Evolutionary conservation across 2,888 invertebrate species (phyloP), one percentile per base, ranked within the genome.

Genomic region (Cheiracanthium punctorium): DNA sequence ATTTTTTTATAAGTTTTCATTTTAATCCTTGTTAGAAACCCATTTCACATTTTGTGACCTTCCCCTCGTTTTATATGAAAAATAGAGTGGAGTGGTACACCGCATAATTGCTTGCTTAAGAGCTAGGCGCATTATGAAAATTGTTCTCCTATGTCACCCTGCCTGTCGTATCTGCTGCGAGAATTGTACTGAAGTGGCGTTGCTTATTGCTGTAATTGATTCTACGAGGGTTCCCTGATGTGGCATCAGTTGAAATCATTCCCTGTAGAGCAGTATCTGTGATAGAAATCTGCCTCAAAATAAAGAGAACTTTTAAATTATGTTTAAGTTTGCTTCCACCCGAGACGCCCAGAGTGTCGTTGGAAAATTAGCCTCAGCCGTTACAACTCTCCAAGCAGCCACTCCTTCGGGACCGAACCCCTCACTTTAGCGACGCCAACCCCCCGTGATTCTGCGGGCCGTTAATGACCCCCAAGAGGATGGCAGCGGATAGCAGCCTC

Each of bases 381-480:
- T 79, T 58, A 74, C 73, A 80, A 43, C 71, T 72, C 76, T 82
- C 82, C 69, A 48, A 52, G 82, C 71, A 43, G 71, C 69, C 70
- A 69, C 58, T 74, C 84, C 79, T 77, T 8, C 37, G 72, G 64
- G 79, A 70, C 29, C 70, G 24, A 71, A 76, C 69, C 82, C 81
- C 43, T 29, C 65, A 48, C 67, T 77, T 77, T 65, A 24, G 14
- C 64, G 76, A 65, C 48, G 32, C 77, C 30, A 28, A 30, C 75
- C 52, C 67, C 32, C 32, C 69, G 73, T 82, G 76, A 72, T 82
- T 82, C 76, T 58, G 67, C 52, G 52, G 81, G 28, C 72, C 52
- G 67, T 73, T 85, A 85, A 85, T 80, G 84, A 85, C 84, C 74
- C 84, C 64, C 84, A 24, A 52, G 76, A 74, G 84, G 72, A 72